Conservation (phyloP, 2,797 vertebrate species). For the Orientallactaga sibirica region DNA sequence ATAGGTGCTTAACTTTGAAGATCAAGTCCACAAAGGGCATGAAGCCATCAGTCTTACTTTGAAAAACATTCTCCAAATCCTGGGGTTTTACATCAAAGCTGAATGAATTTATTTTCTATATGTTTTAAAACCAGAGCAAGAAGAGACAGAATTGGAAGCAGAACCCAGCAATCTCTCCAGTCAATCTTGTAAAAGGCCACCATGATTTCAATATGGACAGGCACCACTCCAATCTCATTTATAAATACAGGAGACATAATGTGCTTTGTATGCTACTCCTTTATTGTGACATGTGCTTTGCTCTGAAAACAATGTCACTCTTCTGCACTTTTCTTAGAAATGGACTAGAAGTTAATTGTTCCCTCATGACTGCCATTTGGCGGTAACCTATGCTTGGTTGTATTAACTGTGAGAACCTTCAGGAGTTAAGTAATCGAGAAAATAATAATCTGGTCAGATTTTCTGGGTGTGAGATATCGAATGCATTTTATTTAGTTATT, state of each 20-base stretch:
- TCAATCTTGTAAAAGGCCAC: background rate
- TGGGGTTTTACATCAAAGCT: conserved; percentile 12
- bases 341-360: background rate
- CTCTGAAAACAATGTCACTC: background rate
- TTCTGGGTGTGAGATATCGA: background rate
- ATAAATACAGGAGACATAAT: background rate
- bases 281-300: background rate
- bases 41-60: background rate
- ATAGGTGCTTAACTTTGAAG: background rate
- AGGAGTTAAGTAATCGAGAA: background rate
- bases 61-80: conserved; percentile 12
- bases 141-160: conserved; percentile 26
- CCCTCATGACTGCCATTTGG: background rate
- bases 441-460: background rate
- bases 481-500: background rate
- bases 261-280: background rate
- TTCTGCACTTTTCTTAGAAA: background rate
- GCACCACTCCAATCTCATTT: background rate
- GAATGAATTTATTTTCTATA: conserved; percentile 18
- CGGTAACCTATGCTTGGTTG: background rate
- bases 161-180: background rate
- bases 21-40: background rate
- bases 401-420: background rate
- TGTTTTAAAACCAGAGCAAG: conserved; percentile 40
- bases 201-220: background rate